Percentiles rank a stretch among this genome's conserved stretches.
Evolutionary conservation across 2,797 vertebrate species (phyloP).

Genomic region (Euthynnus affinis): DNA sequence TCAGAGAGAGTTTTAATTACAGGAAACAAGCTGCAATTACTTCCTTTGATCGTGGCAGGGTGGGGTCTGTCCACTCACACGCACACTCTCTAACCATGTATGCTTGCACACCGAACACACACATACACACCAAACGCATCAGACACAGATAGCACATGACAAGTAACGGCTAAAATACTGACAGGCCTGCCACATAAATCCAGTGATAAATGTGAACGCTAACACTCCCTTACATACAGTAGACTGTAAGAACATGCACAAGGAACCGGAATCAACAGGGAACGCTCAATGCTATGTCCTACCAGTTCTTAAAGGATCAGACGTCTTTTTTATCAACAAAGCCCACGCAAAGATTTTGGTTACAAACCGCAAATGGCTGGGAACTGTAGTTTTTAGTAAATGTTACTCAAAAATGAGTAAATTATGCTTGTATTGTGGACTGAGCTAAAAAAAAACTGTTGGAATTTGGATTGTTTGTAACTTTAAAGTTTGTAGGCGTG

Average conservation of each 20-base stretch:
- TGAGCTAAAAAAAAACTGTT: slow-evolving; percentile 3
- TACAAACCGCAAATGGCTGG: too few species aligned
- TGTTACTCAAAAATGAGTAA: background rate
- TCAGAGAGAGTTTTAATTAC: slow-evolving; percentile 84
- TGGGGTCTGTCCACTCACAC: slow-evolving; percentile 78
- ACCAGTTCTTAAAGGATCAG: background rate
- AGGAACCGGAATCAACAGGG: background rate
- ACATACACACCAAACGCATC: slow-evolving; percentile 29
- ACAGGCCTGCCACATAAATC: background rate
- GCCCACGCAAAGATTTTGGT: too few species aligned
- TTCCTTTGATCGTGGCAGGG: slow-evolving; percentile 80
- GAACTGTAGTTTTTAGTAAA: background rate
- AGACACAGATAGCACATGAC: slow-evolving; percentile 16
- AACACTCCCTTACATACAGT: background rate
- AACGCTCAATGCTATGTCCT: background rate
- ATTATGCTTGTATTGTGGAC: background rate
- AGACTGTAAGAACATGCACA: background rate
- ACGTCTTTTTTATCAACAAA: background rate
- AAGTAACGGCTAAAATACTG: slow-evolving; percentile 27
- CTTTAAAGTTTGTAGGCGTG: background rate
- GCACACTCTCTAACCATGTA: slow-evolving; percentile 59
- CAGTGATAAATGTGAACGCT: background rate
- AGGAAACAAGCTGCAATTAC: slow-evolving; percentile 85
- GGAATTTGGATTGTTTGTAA: background rate
- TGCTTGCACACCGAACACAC: slow-evolving; percentile 31